Percentiles rank a stretch among this genome's conserved stretches.
phyloP scores from a whole-genome alignment of 2,113 vertebrate genomes.

The Platysternon megacephalum region DNA sequence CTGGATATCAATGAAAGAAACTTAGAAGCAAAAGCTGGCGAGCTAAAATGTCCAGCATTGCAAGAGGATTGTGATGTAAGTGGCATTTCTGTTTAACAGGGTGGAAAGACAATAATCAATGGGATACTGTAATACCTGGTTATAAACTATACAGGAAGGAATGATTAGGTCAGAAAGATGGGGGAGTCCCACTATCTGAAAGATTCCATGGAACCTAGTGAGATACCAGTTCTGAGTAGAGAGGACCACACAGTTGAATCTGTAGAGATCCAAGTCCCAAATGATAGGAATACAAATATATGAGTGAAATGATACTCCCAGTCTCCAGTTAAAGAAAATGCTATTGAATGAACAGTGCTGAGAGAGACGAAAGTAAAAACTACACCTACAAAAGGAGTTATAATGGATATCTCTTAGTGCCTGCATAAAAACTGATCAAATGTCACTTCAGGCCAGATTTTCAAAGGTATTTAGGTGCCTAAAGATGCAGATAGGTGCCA shows the following conservation, averaged over 20 bases:
- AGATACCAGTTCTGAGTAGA: not conserved
- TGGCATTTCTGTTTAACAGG: not conserved
- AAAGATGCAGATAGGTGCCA: too few species aligned
- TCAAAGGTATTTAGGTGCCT: too few species aligned
- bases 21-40: not conserved
- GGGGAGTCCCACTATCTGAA: not conserved
- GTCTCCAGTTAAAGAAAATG: not conserved
- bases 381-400: not conserved
- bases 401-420: too few species aligned
- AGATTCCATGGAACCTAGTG: not conserved
- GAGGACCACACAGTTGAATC: not conserved
- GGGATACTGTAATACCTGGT: not conserved
- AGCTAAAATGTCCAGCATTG: not conserved
- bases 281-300: not conserved
- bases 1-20: not conserved
- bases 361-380: not conserved
- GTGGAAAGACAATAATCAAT: not conserved
- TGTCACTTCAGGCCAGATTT: not conserved
- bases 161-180: not conserved
- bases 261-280: not conserved
- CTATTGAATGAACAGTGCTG: not conserved
- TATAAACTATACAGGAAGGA: not conserved
- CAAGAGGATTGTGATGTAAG: not conserved
- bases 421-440: not conserved
- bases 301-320: not conserved